These are phyloP conservation scores for Neopelma chrysocephalum DNA, from an alignment of 2,797 vertebrate species.

Conservation along the genomic window DNA sequence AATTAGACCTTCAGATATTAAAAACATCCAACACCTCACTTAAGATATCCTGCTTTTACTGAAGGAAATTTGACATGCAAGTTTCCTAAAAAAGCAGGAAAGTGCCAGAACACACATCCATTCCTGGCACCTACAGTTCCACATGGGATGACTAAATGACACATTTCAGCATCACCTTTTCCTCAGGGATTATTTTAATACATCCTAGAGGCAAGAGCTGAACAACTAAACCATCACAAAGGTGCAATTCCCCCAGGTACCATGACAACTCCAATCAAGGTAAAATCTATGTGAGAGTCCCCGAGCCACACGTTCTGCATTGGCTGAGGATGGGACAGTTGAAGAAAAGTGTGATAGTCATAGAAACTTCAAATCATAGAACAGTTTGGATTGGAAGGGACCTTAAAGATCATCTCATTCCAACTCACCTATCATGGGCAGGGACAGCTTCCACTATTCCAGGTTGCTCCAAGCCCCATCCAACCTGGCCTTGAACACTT, in stretches of 20 bases:
- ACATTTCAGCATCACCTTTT: not conserved
- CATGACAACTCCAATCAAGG: not conserved
- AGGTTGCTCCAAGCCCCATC: not conserved
- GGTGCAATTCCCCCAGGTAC: not conserved
- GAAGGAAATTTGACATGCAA: not conserved
- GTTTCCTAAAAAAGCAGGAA: not conserved
- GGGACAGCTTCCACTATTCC: not conserved
- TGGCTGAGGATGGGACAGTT: no score
- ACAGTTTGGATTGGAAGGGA: not conserved
- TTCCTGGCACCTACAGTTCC: not conserved
- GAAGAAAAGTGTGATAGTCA: not conserved
- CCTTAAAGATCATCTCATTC: not conserved
- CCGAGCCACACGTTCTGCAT: rapidly evolving
- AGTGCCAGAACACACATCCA: not conserved
- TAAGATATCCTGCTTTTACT: not conserved
- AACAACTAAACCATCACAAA: not conserved
- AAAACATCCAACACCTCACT: not conserved
- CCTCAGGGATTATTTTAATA: not conserved
- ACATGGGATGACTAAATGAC: not conserved
- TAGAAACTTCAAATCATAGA: not conserved
- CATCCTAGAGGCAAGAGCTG: not conserved
- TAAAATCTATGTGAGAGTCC: not conserved
- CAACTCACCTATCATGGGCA: not conserved
- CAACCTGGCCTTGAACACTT: not conserved
- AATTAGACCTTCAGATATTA: not conserved